These are phyloP conservation scores for Brachionus paranguensis DNA, from an alignment of 1,140 invertebrate species.

Conservation along the genomic window DNA sequence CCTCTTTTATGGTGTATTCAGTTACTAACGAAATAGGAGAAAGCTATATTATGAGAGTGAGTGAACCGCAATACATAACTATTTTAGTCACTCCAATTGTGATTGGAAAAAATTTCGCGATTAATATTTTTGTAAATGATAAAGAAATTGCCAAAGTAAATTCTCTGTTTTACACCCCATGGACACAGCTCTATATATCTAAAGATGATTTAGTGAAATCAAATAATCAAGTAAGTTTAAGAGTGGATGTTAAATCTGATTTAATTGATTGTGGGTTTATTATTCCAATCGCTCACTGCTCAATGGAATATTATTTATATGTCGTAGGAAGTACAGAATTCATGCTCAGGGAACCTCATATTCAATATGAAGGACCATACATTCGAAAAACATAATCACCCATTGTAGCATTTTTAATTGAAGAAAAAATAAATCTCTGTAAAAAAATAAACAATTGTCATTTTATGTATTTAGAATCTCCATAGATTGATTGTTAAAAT, in stretches of 20 bases:
- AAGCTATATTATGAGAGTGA: slow-evolving; percentile 4
- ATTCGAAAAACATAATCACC: neutral
- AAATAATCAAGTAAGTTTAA: neutral
- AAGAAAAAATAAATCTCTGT: too few species aligned
- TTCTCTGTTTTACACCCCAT: neutral
- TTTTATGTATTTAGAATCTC: too few species aligned
- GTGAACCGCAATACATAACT: slow-evolving; percentile 18
- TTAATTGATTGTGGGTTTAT: slow-evolving; percentile 13
- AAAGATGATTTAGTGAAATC: neutral
- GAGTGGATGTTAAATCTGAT: neutral
- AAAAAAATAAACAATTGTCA: too few species aligned
- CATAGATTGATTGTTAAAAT: too few species aligned
- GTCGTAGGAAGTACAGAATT: slow-evolving; percentile 34
- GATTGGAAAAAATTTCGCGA: neutral
- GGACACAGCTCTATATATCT: neutral
- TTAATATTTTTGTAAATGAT: neutral
- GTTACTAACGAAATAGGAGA: neutral
- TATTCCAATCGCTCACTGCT: neutral
- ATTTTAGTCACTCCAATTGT: neutral
- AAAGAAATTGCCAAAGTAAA: neutral
- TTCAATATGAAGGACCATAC: neutral
- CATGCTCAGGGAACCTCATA: neutral
- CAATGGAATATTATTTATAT: slow-evolving; percentile 33
- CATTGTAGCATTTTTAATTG: neutral
- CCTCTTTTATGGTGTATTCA: slow-evolving; percentile 22